Evolutionary conservation across 2,888 invertebrate species (phyloP).

Genomic region (Melanostoma mellinum): DNA sequence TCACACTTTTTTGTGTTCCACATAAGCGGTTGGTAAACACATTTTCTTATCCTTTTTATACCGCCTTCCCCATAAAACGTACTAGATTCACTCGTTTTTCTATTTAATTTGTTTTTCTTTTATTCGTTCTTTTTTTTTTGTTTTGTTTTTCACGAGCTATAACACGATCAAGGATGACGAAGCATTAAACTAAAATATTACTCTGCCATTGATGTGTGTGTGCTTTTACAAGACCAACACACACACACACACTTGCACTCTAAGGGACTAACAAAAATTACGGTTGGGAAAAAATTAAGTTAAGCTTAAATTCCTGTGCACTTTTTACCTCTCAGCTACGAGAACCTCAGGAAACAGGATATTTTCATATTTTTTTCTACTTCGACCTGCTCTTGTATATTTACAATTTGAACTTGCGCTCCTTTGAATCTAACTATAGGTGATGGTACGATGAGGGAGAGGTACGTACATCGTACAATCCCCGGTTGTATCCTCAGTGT

Average conservation of each 20-base stretch:
- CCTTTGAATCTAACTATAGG: neutral
- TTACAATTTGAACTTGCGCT: slow-evolving; percentile 35
- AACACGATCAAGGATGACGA: slow-evolving; percentile 62
- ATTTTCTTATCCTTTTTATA: slow-evolving; percentile 63
- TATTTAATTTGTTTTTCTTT: slow-evolving; percentile 25
- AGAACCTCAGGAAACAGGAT: slow-evolving; percentile 23
- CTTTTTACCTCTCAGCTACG: slow-evolving; percentile 12
- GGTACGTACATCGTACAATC: neutral
- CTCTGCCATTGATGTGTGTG: slow-evolving; percentile 52
- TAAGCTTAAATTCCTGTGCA: slow-evolving; percentile 49
- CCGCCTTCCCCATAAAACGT: neutral
- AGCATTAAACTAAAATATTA: slow-evolving; percentile 41
- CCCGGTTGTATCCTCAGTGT: slow-evolving; percentile 25
- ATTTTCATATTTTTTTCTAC: slow-evolving; percentile 31
- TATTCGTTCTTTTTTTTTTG: neutral
- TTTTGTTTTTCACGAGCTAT: slow-evolving; percentile 43
- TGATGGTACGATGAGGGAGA: neutral
- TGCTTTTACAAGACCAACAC: slow-evolving; percentile 12
- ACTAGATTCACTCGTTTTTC: slow-evolving; percentile 20
- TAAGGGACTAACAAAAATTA: slow-evolving; percentile 11
- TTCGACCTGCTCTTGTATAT: slow-evolving; percentile 16
- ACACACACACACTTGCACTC: slow-evolving; percentile 3
- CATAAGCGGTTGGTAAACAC: slow-evolving; percentile 69
- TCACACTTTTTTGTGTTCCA: slow-evolving; percentile 55
- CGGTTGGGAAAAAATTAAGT: slow-evolving; percentile 27